phyloP scores from a whole-genome alignment of 1,140 invertebrate species.

The Drosophila orosa region DNA sequence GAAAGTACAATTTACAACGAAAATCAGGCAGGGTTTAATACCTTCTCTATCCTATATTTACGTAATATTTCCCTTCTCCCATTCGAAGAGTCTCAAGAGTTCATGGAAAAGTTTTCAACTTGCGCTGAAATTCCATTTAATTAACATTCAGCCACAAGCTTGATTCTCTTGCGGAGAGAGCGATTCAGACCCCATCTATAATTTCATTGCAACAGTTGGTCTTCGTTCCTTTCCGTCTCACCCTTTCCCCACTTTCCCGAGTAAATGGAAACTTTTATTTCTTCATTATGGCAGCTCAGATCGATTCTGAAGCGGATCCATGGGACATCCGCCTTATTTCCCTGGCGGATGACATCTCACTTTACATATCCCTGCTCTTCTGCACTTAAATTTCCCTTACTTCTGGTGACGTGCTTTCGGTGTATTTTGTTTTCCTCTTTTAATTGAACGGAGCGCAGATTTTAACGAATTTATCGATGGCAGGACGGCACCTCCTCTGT shows the following conservation, averaged over 20 bases:
- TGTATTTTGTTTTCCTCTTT: slow-evolving; percentile 30
- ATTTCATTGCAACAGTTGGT: slow-evolving; percentile 37
- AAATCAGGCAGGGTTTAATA: slow-evolving; percentile 2
- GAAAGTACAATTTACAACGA: slow-evolving; percentile 24
- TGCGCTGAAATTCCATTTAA: slow-evolving; percentile 25
- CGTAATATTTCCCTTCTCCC: neutral
- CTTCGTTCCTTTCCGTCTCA: neutral
- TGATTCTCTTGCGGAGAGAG: neutral
- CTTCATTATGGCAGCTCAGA: slow-evolving; percentile 28
- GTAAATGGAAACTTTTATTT: slow-evolving; percentile 38
- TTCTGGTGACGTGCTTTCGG: slow-evolving; percentile 27
- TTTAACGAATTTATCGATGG: slow-evolving; percentile 58
- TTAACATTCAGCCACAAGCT: slow-evolving; percentile 32
- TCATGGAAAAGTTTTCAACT: slow-evolving; percentile 16
- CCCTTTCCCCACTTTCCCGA: neutral
- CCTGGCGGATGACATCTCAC: slow-evolving; percentile 37
- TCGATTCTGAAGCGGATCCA: slow-evolving; percentile 15
- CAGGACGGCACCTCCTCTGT: slow-evolving; percentile 15
- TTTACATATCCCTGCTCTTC: slow-evolving; percentile 31
- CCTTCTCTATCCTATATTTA: neutral
- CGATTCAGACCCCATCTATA: neutral
- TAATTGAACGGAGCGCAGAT: slow-evolving; percentile 48
- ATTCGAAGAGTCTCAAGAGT: neutral
- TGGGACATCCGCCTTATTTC: slow-evolving; percentile 13
- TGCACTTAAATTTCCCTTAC: slow-evolving; percentile 26